Evolutionary conservation across 2,888 invertebrate species (phyloP), one percentile per base, ranked within the genome.

Genomic region (Acleris holmiana): DNA sequence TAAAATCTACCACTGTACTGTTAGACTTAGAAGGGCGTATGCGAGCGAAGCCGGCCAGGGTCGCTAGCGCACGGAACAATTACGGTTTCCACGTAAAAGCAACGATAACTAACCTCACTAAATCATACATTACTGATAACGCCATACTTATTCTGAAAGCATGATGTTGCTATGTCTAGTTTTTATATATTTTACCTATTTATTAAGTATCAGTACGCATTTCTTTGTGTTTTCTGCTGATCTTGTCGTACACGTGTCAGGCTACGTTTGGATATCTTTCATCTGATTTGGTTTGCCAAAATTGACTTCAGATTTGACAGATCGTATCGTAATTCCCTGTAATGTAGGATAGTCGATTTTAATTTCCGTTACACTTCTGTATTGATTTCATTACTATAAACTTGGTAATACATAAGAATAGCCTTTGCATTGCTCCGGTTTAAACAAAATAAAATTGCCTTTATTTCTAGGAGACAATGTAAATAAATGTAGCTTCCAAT

Each of bases 11-110:
- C 35, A 49, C 54, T 61, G 48, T 18, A 25, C 21, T 35, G 59
- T 19, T 21, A 25, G 48, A 61, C 50, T 19, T 21, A 25, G 48
- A 61, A 61, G 61, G 61, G 61, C 61, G 48, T 53, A 44, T 18
- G 44, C 46, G 44, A 23, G 19, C 60, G 35, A 41, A 18, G 54
- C 35, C 49, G 54, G 55, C 55, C 61, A 62, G 21, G 61, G 61
- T 25, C 49, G 49, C 49, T 41, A 49, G 40, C 41, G 49, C 40
- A 56, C 61, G 41, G 48, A 49, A 41, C 21, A 18, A 55, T 41
- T 48, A 40, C 48, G 4, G 47, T 35, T 61, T 61, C 60, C 60
- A 51, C 18, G 23, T 60, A 19, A 17, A 19, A 21, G 2, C 21
- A n/a, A 21, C 15, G 35, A 35, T 48, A 48, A 25, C 51, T 35